These are phyloP conservation scores for Periparus ater DNA, from an alignment of 2,797 vertebrate genomes.

Conservation along the genomic window DNA sequence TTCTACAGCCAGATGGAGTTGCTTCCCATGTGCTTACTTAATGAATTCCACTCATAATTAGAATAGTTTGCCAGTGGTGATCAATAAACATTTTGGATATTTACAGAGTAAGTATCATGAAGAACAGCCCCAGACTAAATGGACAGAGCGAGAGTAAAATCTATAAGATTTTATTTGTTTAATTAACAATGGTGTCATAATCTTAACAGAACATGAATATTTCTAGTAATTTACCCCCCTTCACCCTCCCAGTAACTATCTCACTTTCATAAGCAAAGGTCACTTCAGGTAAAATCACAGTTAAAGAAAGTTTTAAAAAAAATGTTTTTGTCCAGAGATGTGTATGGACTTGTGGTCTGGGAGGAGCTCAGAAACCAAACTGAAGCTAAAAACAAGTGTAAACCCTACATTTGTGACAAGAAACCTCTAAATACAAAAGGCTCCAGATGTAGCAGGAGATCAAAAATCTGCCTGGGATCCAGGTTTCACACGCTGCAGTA, in stretches of 20 bases:
- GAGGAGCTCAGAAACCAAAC: neutral
- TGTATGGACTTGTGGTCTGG: neutral
- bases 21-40: neutral
- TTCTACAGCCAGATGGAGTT: conserved; percentile 7
- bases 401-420: neutral
- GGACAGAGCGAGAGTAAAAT: neutral
- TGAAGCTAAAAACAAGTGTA: neutral
- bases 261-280: neutral
- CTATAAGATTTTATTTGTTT: neutral
- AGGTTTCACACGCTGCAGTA: neutral
- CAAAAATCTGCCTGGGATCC: neutral
- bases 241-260: neutral
- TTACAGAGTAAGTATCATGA: neutral
- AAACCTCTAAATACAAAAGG: neutral
- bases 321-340: neutral
- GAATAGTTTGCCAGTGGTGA: neutral
- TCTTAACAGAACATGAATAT: neutral
- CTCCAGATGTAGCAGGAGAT: neutral
- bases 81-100: neutral
- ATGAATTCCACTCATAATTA: neutral
- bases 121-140: neutral
- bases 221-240: neutral
- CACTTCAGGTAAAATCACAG: neutral
- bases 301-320: neutral
- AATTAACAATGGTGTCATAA: neutral